Evolutionary conservation across 2,797 vertebrate species (phyloP).

Genomic region (Cryptoprocta ferox): DNA sequence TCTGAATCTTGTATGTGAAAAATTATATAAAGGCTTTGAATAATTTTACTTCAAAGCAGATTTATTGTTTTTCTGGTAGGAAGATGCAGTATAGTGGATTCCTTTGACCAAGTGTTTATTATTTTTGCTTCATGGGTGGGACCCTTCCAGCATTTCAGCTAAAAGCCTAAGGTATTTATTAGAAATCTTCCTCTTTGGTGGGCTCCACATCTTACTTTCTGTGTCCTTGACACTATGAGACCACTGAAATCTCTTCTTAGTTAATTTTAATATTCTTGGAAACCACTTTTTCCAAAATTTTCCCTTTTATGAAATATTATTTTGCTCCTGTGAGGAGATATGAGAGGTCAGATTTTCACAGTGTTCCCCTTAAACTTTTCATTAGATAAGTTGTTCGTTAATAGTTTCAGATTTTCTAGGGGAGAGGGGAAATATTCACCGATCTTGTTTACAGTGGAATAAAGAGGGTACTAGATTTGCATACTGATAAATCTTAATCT

Average conservation of each 20-base stretch:
- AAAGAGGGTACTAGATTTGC: background rate
- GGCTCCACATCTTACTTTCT: background rate
- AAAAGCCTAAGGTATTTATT: background rate
- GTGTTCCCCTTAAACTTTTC: background rate
- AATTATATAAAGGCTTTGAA: background rate
- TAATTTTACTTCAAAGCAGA: background rate
- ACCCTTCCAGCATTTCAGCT: background rate
- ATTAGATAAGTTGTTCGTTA: background rate
- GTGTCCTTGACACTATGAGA: background rate
- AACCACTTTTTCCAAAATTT: background rate
- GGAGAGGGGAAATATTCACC: background rate
- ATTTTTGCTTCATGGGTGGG: background rate
- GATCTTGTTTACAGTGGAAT: background rate
- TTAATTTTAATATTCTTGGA: background rate
- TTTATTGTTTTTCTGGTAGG: background rate
- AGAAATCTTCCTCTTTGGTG: background rate
- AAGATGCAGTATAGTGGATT: background rate
- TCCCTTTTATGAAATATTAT: background rate
- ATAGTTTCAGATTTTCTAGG: slow-evolving; percentile 15
- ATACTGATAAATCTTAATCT: background rate
- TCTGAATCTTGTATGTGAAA: background rate
- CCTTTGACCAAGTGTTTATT: background rate
- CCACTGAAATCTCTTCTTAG: background rate
- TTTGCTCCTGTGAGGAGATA: background rate
- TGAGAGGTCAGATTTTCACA: background rate